Base-by-base conservation (phyloP, 2,888 invertebrate genomes). In the Pelosia muscerda region DNA sequence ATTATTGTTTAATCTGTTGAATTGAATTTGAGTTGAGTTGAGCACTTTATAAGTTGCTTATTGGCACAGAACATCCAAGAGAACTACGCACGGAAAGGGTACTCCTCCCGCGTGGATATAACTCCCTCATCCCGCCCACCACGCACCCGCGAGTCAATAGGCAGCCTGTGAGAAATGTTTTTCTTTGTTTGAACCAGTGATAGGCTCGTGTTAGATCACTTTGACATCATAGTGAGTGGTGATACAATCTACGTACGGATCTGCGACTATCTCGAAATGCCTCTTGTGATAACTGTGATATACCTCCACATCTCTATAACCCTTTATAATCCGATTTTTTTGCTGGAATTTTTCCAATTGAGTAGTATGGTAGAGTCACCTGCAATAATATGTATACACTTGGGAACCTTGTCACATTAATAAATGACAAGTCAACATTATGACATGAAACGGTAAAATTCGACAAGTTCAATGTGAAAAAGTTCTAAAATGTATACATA, bases 81-180 rank as follows among this genome's bases (percentile, higher is more conserved):
- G n/a, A 0, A 49, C 49, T 49, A 49, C n/a, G 49, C 9, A 49
- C 49, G 9, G 42, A 42, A 49, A 19, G 49, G 9, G 19, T 49
- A 49, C 49, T 9, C 49, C n/a, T 9, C 19, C n/a, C n/a, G 49
- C 49, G 19, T 9, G 49, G 49, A 49, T n/a, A 49, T 49, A n/a
- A n/a, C 9, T 49, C 19, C 49, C 49, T 19, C 49, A 49, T 19
- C n/a, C 49, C n/a, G n/a, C n/a, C n/a, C n/a, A 49, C n/a, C n/a
- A 49, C 49, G 49, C 49, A 19, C 49, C 49, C 49, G 9, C 49
- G n/a, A n/a, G 49, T 49, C n/a, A 49, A 49, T n/a, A 49, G 49
- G 49, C 49, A 49, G 49, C 19, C 49, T 49, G 49, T n/a, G 49
- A 49, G 49, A n/a, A 49, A 49, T 49, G 49, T 49, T 49, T 49